Evolutionary conservation across 2,888 invertebrate species (phyloP), one percentile per base, ranked within the genome.

Genomic region (Tridacna crocea): DNA sequence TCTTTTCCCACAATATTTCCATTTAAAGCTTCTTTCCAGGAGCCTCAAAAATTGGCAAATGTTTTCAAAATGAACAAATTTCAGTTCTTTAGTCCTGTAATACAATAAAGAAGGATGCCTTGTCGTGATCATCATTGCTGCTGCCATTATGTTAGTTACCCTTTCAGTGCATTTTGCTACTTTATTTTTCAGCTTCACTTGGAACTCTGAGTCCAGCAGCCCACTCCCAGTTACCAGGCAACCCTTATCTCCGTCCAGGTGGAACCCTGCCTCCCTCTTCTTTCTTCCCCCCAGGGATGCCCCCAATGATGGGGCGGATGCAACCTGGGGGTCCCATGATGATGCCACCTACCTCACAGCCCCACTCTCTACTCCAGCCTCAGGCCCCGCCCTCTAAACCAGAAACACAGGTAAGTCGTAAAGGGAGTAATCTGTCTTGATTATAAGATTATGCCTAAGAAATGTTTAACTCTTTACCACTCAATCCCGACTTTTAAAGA

Each of bases 201-300:
- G 93, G 92, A 47, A 90, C 93, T 10, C 84, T 90, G 48, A 93
- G 93, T 78, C 92, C 93, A 26, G 92, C 92, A 58, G 89, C 90
- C 36, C 91, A 92, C 66, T 91, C 88, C 19, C 89, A 88, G 47
- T 81, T 92, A 58, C 90, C 92, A 17, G 82, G 87, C 24, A 90
- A 92, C 81, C 92, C 93, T 27, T 91, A 92, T 77, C 83, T 92
- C 74, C 90, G 92, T 22, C 89, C 90, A 19, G 78, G 81, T 68
- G 88, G 84, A 12, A 72, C 26, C 26, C 61, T 82, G 79, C 81
- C 89, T 72, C 82, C 79, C 46, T 47, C 86, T 86, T 91, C 92
- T 17, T 93, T 93, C 84, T 91, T 91, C 85, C 91, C 91, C 79
- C 92, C 92, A 51, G 87, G 90, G 70, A 85, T 93, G 84, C 90